phyloP scores from a whole-genome alignment of 2,888 invertebrate species.

The Scaptomyza cyrtandrae region DNA sequence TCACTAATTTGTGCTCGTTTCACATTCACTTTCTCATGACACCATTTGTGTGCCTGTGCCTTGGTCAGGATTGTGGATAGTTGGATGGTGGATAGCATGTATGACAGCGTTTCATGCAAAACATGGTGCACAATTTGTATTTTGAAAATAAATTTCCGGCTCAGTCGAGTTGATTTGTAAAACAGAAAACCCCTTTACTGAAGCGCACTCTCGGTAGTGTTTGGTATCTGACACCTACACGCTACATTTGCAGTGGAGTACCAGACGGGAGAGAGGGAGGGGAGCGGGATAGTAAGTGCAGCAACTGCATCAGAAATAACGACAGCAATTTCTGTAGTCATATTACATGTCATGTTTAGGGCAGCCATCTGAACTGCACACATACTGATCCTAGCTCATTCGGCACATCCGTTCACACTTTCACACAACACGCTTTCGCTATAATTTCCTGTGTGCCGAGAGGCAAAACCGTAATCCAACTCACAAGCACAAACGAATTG shows the following conservation, averaged over 20 bases:
- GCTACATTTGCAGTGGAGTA: slow-evolving; percentile 44
- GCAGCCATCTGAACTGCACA: slow-evolving; percentile 29
- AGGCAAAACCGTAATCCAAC: slow-evolving; percentile 40
- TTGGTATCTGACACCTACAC: slow-evolving; percentile 65
- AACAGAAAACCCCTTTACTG: slow-evolving; percentile 28
- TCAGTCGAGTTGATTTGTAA: slow-evolving; percentile 72
- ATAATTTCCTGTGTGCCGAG: slow-evolving; percentile 68
- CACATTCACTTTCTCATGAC: slow-evolving; percentile 29
- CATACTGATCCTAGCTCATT: slow-evolving; percentile 32
- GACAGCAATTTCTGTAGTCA: slow-evolving; percentile 64
- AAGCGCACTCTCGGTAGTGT: slow-evolving; percentile 26
- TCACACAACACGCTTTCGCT: slow-evolving; percentile 74
- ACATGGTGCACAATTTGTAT: slow-evolving; percentile 56
- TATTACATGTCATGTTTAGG: slow-evolving; percentile 67
- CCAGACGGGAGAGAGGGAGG: background rate
- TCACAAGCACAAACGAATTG: slow-evolving; percentile 1
- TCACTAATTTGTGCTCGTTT: slow-evolving; percentile 59
- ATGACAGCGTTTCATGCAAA: slow-evolving; percentile 39
- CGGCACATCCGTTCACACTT: slow-evolving; percentile 66
- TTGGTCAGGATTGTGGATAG: slow-evolving; percentile 52
- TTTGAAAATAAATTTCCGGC: slow-evolving; percentile 79
- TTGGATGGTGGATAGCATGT: slow-evolving; percentile 31
- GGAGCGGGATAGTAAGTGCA: background rate
- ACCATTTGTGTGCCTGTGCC: slow-evolving; percentile 34
- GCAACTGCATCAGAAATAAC: slow-evolving; percentile 16